Evolutionary conservation across 1,140 invertebrate genomes (phyloP).

Genomic region (Brachionus asplanchnoidis): DNA sequence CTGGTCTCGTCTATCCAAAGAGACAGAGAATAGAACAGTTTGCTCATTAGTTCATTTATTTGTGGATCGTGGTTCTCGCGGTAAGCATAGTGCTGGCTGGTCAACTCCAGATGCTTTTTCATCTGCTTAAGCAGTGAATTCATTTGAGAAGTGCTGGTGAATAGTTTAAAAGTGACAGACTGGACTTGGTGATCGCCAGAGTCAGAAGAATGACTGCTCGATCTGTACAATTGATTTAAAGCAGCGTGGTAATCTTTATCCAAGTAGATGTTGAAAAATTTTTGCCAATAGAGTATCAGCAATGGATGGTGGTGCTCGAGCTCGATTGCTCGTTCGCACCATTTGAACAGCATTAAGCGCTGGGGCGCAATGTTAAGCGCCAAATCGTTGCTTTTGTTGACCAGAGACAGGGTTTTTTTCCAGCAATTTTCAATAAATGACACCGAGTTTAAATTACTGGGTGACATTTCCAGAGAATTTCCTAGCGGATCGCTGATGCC

Average conservation of each 20-base stretch:
- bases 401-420: neutral
- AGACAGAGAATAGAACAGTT: slow-evolving; percentile 59
- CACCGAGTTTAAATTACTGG: neutral
- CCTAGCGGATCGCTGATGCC: neutral
- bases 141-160: slow-evolving; percentile 50
- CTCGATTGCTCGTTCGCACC: slow-evolving; percentile 71
- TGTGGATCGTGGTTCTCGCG: neutral
- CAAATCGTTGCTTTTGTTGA: neutral
- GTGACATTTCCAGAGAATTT: neutral
- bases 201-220: neutral
- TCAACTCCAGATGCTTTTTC: slow-evolving; percentile 67
- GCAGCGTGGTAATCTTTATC: slow-evolving; percentile 54
- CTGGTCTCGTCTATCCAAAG: slow-evolving; percentile 74
- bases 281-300: slow-evolving; percentile 70
- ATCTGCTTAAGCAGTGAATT: slow-evolving; percentile 66
- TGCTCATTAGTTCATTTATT: slow-evolving; percentile 28
- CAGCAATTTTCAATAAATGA: slow-evolving; percentile 16
- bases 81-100: slow-evolving; percentile 61
- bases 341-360: slow-evolving; percentile 49
- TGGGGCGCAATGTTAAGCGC: slow-evolving; percentile 14
- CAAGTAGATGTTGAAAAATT: slow-evolving; percentile 72
- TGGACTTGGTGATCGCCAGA: neutral
- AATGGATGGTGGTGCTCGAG: slow-evolving; percentile 68
- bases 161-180: slow-evolving; percentile 34
- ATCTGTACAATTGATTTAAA: neutral